Conservation (phyloP, 92 coral and sea anemone genomes). For the Epizoanthus rinbou region DNA sequence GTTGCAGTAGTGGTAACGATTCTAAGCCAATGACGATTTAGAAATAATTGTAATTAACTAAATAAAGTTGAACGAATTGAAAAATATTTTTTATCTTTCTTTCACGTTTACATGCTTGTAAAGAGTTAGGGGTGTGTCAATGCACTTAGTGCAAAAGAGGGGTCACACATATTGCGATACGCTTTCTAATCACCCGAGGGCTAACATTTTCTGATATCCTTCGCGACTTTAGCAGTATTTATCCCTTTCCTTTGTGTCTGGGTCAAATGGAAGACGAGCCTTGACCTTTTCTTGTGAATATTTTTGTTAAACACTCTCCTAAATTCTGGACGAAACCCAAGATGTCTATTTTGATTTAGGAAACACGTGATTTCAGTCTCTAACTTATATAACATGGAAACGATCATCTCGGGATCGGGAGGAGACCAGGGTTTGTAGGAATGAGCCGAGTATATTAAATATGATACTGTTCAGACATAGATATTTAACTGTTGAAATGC, state of each 20-base stretch:
- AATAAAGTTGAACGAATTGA: too few species aligned
- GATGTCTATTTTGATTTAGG: constrained; percentile 8
- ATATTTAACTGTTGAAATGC: neutral
- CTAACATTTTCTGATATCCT: constrained; percentile 9
- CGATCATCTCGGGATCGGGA: constrained; percentile 35
- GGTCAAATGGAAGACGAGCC: neutral
- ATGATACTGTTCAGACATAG: neutral
- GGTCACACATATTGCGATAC: too few species aligned
- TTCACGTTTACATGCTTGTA: too few species aligned
- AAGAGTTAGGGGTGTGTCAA: too few species aligned
- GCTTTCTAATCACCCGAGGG: neutral
- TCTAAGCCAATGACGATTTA: too few species aligned
- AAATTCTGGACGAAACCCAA: constrained; percentile 1
- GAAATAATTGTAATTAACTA: too few species aligned
- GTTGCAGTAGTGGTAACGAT: too few species aligned
- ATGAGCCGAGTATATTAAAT: neutral
- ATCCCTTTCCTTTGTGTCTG: constrained; percentile 11
- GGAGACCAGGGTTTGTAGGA: neutral
- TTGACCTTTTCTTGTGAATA: neutral
- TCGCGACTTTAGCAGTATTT: neutral
- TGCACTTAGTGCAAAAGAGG: too few species aligned
- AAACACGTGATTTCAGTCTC: constrained; percentile 22
- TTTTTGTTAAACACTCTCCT: too few species aligned
- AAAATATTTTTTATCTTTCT: too few species aligned
- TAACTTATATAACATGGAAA: neutral